Base-by-base conservation (phyloP, 2,113 vertebrate genomes). In the Eubucco bourcierii region DNA sequence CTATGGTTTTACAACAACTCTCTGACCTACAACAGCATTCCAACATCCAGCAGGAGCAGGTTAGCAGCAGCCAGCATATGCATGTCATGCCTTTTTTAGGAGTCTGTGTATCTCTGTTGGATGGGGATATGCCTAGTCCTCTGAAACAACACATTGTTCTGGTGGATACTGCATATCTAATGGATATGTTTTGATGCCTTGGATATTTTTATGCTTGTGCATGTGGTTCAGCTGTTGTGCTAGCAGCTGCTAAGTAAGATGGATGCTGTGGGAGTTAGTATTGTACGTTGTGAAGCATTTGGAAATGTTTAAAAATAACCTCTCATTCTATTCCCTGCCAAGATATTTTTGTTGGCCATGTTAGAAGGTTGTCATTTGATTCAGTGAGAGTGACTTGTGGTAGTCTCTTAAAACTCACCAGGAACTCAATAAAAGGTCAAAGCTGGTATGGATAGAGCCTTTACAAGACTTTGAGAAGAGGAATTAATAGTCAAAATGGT, bases 301-400 rank as follows among this genome's bases (percentile, higher is more conserved):
- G 96, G 87, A 90, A 97, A 94, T 71, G 92, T 98, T 98, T 99
- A 99, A 98, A 99, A 99, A 98, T 99, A 99, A 97, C 96, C 70
- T 80, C 90, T 91, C 96, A 73, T 97, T 97, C 97, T 98, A 92
- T 96, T 97, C 97, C 98, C 97, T 98, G 95, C 97, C 96, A 97
- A 98, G 98, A 97, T 96, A 97, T 98, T 98, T 99, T 98, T 98
- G 97, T 98, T 98, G 98, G 97, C 96, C 23, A 46, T 80, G 56
- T 96, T 96, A 97, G 96, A 97, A 96, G 93, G 81, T 94, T 98
- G 98, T 98, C 98, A 98, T 98, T 98, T 98, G 98, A 98, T 97
- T 98, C 97, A 97, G 97, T 96, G 95, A 94, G 96, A 80, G 93
- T 77, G 72, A 83, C 97, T 93, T 80, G 87, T 84, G 64, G 78